Evolutionary conservation across 1,140 invertebrate species (phyloP), one percentile per base, ranked within the genome.

Genomic region (Apis laboriosa): DNA sequence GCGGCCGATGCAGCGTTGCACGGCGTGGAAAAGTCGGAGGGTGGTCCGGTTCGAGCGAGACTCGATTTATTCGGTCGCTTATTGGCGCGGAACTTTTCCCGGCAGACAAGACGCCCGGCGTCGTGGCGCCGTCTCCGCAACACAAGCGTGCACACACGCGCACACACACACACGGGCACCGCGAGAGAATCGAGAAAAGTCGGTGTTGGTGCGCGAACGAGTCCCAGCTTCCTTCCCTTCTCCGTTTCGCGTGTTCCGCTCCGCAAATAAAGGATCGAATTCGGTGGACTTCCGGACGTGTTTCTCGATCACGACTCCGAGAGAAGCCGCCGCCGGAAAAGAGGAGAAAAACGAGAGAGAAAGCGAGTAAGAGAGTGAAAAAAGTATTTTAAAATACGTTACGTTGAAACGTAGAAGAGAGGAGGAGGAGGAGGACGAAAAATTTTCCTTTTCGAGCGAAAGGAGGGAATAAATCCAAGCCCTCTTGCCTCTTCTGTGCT

Each of bases 1-100:
- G 28, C 15, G 34, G 34, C 5, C 7, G 51, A 55, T 56, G 61
- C 71, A 53, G 58, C 56, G 61, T 56, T 51, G 43, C 66, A 43
- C 74, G 58, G 49, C 67, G 85, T 15, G 76, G 68, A 80, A 84
- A 86, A 84, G 85, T 80, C 72, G 58, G 72, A 80, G 84, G 75
- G 70, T 67, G 80, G 86, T 72, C 78, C 70, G 64, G 77, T 84
- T 82, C 63, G 86, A 78, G 76, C 74, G 83, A 81, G 70, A 58
- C 77, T 77, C 80, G 75, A 85, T 89, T 86, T 89, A 80, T 88
- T 87, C 80, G 80, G 77, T 72, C 81, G 76, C 79, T 80, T 83
- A 71, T 77, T 79, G 87, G 77, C 76, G 83, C 55, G 73, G 24
- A 86, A 88, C 75, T 88, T 88, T 88, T 60, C 83, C 66, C 72